phyloP scores from a whole-genome alignment of 1,140 invertebrate genomes.

The Papilio aristodemus region DNA sequence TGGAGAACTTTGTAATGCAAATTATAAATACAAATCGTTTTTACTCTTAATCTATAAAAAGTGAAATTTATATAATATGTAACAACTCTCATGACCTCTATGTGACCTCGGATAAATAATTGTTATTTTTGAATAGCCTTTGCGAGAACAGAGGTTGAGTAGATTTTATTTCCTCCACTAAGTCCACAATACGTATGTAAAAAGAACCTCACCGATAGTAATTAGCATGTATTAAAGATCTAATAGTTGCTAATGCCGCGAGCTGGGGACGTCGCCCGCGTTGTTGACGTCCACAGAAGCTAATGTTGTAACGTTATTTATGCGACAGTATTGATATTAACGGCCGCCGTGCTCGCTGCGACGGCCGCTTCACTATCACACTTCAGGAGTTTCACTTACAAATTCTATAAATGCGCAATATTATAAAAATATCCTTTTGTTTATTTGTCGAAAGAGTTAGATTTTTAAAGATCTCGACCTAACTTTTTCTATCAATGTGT shows the following conservation, averaged over 20 bases:
- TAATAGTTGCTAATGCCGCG: conserved; percentile 7
- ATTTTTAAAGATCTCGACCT: too few relatives aligned
- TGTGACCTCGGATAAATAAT: too few relatives aligned
- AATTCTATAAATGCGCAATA: background rate
- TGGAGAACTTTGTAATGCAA: conserved; percentile 5
- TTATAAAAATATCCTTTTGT: background rate
- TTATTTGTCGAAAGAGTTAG: background rate
- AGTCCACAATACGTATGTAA: too few relatives aligned
- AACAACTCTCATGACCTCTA: background rate
- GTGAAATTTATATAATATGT: background rate
- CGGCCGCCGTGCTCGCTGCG: background rate
- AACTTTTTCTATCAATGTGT: too few relatives aligned
- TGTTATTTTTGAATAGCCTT: too few relatives aligned
- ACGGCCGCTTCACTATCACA: conserved; percentile 2
- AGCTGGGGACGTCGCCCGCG: too few relatives aligned
- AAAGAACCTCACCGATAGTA: too few relatives aligned
- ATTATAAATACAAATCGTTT: conserved; percentile 3
- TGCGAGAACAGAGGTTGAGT: too few relatives aligned
- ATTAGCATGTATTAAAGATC: conserved; percentile 1
- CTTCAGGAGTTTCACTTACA: conserved; percentile 6
- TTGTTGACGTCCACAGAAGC: background rate
- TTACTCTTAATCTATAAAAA: background rate
- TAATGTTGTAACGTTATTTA: background rate
- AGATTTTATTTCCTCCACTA: too few relatives aligned
- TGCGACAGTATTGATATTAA: conserved; percentile 7